Percentiles rank a stretch among this genome's conserved stretches.
phyloP scores from a whole-genome alignment of 2,888 invertebrate species.

The Brassicogethes aeneus region DNA sequence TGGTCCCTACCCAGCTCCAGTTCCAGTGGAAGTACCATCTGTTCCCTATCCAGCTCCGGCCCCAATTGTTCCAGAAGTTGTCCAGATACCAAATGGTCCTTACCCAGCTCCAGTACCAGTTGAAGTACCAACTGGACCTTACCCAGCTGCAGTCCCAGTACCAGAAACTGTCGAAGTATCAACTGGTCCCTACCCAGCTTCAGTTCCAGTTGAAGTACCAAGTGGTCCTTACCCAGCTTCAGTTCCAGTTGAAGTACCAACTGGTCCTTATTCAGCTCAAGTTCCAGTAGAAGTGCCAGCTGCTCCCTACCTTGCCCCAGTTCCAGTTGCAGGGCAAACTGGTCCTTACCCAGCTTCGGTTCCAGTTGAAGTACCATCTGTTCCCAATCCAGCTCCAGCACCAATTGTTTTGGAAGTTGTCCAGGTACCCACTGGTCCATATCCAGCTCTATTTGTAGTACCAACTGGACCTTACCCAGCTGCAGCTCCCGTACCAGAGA shows the following conservation, averaged over 20 bases:
- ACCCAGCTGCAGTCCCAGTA: conserved; percentile 4
- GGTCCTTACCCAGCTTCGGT: neutral
- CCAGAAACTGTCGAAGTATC: neutral
- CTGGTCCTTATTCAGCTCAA: neutral
- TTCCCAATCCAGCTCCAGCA: conserved; percentile 1
- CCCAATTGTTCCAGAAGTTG: neutral
- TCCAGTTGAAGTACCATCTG: neutral
- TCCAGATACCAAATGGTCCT: neutral
- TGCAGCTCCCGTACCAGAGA: neutral
- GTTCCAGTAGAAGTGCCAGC: conserved; percentile 1
- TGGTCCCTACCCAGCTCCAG: conserved; percentile 1
- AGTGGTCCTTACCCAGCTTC: conserved; percentile 2
- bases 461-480: conserved; percentile 4
- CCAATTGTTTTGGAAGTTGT: neutral
- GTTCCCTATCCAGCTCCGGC: conserved; percentile 3
- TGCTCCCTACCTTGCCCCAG: neutral
- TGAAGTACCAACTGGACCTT: neutral
- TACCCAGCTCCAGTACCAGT: neutral
- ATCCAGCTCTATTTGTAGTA: neutral
- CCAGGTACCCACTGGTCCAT: neutral
- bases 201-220: neutral
- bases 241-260: conserved; percentile 2
- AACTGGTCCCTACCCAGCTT: neutral
- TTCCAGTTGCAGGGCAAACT: neutral
- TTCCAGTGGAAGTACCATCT: neutral